These are phyloP conservation scores for Phrynosoma blainvillii DNA, from an alignment of 2,113 vertebrate genomes.

Conservation along the genomic window DNA sequence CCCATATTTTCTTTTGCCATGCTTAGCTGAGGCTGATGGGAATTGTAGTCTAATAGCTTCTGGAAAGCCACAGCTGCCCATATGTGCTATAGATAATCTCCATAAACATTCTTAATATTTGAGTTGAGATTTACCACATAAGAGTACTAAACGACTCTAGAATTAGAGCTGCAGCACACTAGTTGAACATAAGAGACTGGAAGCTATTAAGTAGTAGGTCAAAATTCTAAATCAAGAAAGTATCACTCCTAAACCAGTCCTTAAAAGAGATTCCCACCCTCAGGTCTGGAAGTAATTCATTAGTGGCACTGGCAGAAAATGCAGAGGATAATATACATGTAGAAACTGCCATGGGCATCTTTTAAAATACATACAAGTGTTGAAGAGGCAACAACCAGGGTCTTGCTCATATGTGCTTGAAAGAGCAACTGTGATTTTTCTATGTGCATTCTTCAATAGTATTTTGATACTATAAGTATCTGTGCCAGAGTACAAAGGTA, in stretches of 20 bases:
- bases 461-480: not conserved
- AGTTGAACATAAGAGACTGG: not conserved
- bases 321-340: not conserved
- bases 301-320: not conserved
- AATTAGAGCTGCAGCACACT: not conserved
- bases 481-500: not conserved
- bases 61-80: no score
- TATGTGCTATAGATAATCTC: no score
- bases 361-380: not conserved
- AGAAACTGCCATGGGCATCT: not conserved
- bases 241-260: not conserved
- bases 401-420: not conserved
- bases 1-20: no score
- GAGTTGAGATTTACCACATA: not conserved
- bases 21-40: no score
- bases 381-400: not conserved
- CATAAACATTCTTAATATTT: no score
- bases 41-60: no score
- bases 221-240: not conserved
- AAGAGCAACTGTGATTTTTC: not conserved
- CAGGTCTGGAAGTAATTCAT: not conserved
- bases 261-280: not conserved
- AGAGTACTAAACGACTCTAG: not conserved
- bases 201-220: not conserved
- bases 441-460: not conserved